Evolutionary conservation across 2,888 invertebrate genomes (phyloP).

Genomic region (Amorpha juglandis): DNA sequence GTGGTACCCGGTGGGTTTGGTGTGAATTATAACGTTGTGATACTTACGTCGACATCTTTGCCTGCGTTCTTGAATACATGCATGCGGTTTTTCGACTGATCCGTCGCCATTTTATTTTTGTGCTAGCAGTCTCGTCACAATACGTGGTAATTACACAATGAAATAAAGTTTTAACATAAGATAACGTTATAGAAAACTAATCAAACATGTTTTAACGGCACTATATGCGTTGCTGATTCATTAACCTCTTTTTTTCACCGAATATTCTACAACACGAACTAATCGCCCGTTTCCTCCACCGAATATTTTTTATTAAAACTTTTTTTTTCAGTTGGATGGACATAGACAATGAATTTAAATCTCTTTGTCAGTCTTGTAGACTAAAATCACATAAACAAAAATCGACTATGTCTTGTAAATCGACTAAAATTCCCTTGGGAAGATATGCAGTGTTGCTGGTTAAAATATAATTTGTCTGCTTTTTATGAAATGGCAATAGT

Average conservation of each 20-base stretch:
- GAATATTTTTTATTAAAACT: conserved; percentile 58
- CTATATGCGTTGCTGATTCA: conserved; percentile 70
- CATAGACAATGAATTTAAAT: conserved; percentile 51
- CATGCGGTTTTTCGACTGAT: conserved; percentile 92
- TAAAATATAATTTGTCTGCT: not conserved
- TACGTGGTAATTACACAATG: conserved; percentile 71
- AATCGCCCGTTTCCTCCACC: conserved; percentile 67
- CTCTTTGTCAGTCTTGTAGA: conserved; percentile 29
- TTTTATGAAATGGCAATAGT: conserved; percentile 36
- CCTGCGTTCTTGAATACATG: conserved; percentile 99
- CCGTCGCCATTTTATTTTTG: conserved; percentile 89
- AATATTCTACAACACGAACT: conserved; percentile 70
- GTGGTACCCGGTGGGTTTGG: not conserved
- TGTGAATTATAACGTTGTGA: conserved; percentile 28
- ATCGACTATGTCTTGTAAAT: not conserved
- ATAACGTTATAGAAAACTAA: conserved; percentile 65
- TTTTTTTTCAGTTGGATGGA: conserved; percentile 46
- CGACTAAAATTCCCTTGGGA: not conserved
- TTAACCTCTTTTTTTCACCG: conserved; percentile 67
- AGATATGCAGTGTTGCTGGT: conserved; percentile 7
- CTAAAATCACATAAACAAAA: conserved; percentile 24
- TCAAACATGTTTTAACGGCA: conserved; percentile 75
- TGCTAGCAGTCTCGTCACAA: conserved; percentile 64
- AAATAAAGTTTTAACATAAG: conserved; percentile 77
- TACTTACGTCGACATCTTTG: conserved; percentile 99